Base-by-base conservation (phyloP, 2,888 invertebrate genomes). In the Drosophila sordidula region DNA sequence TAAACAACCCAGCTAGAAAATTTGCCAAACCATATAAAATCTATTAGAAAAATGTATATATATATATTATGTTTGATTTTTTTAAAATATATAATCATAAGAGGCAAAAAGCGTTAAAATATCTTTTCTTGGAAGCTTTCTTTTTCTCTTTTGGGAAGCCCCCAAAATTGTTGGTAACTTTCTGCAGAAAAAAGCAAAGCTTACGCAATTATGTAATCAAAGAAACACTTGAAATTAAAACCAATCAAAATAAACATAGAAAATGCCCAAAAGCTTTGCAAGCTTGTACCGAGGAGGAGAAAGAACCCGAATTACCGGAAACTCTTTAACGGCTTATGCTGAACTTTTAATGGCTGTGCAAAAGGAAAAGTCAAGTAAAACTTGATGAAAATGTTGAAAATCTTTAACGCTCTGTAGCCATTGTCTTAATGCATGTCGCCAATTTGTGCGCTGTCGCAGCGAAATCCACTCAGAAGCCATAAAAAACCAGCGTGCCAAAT, bases 401-500 rank as follows among this genome's bases (percentile, higher is more conserved):
- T 64, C 51, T 45, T 63, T 36, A 36, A 11, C 64, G 46, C 44
- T 5, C 32, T 32, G 47, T n/a, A 38, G 51, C 44, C 57, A 52
- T 64, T 59, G 68, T 77, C 73, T 73, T 72, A 72, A 79, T 54
- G 63, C 64, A 68, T 75, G 64, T 64, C 61, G 55, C 69, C 69
- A 75, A 76, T 76, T 76, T 76, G 78, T 66, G 70, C 50, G 74
- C 70, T 73, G 75, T 70, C 70, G 49, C 26, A 12, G 54, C 52
- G 22, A 78, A 77, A 77, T 78, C 78, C 78, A 78, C 77, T 77
- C 64, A 51, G 59, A 68, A 61, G 47, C 73, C 63, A 79, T 64
- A 75, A 69, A 68, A 82, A 75, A 62, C 62, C 83, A 83, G 84
- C 76, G 71, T 76, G 68, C 70, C 71, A 78, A 83, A 84, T 79